phyloP scores from a whole-genome alignment of 1,140 invertebrate genomes.

The Apis cerana region DNA sequence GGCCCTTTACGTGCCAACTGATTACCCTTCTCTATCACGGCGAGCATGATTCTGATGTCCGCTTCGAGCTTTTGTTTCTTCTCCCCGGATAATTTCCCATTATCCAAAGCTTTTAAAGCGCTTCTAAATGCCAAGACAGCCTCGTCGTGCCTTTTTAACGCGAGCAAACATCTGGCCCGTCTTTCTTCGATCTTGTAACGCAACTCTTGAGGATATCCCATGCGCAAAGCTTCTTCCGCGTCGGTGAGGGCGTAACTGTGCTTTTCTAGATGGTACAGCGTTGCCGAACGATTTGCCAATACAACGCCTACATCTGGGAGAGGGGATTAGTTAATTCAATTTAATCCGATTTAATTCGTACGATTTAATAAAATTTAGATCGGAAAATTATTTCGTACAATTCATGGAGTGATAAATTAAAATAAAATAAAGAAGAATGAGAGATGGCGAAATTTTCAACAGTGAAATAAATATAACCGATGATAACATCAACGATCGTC shows the following conservation, averaged over 20 bases:
- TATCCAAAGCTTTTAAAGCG: constrained; percentile 84
- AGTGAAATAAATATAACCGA: neutral
- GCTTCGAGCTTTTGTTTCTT: constrained; percentile 85
- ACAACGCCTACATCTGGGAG: constrained; percentile 86
- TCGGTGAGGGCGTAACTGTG: constrained; percentile 87
- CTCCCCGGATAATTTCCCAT: constrained; percentile 84
- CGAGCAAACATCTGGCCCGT: constrained; percentile 88
- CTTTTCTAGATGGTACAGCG: constrained; percentile 89
- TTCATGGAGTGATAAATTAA: neutral
- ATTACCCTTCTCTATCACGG: constrained; percentile 84
- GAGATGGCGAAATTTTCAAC: neutral
- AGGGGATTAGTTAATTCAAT: neutral
- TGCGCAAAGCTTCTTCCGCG: constrained; percentile 85
- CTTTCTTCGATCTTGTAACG: constrained; percentile 90
- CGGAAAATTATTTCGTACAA: too few relatives aligned
- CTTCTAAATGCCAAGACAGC: constrained; percentile 86
- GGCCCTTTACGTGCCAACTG: constrained; percentile 73
- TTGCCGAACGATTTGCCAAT: constrained; percentile 93
- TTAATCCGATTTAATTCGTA: too few relatives aligned
- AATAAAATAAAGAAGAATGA: neutral
- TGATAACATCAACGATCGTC: neutral
- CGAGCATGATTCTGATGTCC: constrained; percentile 88
- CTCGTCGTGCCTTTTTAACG: constrained; percentile 85
- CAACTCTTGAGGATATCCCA: constrained; percentile 88
- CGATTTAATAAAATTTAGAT: too few relatives aligned